Evolutionary conservation across 2,888 invertebrate genomes (phyloP), one percentile per base, ranked within the genome.

Genomic region (Frankliniella intonsa): DNA sequence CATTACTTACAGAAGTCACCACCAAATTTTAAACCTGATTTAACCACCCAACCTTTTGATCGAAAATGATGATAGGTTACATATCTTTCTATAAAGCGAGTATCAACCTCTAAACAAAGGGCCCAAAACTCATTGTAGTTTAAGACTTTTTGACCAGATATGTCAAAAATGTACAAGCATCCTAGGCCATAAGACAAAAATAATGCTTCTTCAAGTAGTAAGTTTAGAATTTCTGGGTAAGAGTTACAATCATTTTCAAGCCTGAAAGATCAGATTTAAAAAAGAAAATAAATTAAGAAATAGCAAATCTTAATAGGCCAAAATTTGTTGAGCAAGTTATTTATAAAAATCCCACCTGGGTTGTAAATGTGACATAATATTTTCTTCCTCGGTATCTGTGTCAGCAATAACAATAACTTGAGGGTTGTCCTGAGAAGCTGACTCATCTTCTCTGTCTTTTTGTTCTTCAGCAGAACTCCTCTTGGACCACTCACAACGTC

Each of bases 41-140:
- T 96, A 0, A 97, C 94, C 83, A 97, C 91, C 94, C 97, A 98
- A 80, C 95, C 96, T 88, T 95, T 95, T n/a, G 94, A 92, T 85
- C 95, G 91, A 86, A 94, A 94, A 88, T 96, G 94, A 87, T 95
- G 93, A 88, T 97, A 98, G 0, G 93, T 93, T 51, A 94, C 91
- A 88, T 97, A 94, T 86, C 92, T 92, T 80, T 89, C 88, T 12
- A 91, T 84, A 88, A 96, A 96, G 9, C 25, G 22, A 10, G 8
- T 25, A 76, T 76, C 25, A 10, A 12, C 22, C 22, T 76, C 69
- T 12, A 76, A n/a, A 76, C 69, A 76, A 22, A 76, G 12, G 10
- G 22, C 12, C 83, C 90, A 88, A 25, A 87, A 86, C 85, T 95
- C 92, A 22, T 88, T 88, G 81, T 89, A 86, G 81, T 87, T 87